These are phyloP conservation scores for Drosophila erecta DNA, from an alignment of 1,140 invertebrate species.

Conservation along the genomic window DNA sequence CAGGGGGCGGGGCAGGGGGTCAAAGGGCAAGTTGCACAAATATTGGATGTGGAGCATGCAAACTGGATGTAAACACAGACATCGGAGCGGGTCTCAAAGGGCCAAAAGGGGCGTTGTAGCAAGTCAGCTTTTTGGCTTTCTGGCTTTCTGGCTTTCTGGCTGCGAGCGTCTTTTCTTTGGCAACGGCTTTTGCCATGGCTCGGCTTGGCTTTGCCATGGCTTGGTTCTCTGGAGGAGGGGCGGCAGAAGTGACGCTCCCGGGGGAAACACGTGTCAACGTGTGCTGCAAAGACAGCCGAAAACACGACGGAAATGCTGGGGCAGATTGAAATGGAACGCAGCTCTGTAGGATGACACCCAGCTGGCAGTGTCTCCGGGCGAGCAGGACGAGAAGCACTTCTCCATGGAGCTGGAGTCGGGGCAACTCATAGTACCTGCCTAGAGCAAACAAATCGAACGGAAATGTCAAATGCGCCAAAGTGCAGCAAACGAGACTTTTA, in stretches of 20 bases:
- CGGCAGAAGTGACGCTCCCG: slow-evolving; percentile 42
- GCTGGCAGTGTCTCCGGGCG: slow-evolving; percentile 37
- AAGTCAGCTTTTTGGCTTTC: slow-evolving; percentile 60
- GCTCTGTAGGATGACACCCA: slow-evolving; percentile 40
- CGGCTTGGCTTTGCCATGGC: not conserved
- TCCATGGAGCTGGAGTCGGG: slow-evolving; percentile 6
- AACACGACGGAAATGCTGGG: slow-evolving; percentile 56
- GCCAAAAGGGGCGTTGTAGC: slow-evolving; percentile 49
- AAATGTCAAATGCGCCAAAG: slow-evolving; percentile 83
- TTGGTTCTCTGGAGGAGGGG: not conserved
- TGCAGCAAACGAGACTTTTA: slow-evolving; percentile 72
- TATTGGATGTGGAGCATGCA: slow-evolving; percentile 63
- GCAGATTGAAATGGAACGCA: slow-evolving; percentile 66
- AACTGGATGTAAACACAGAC: slow-evolving; percentile 69
- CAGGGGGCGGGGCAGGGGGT: slow-evolving; percentile 12
- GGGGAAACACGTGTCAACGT: slow-evolving; percentile 71
- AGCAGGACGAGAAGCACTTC: not conserved
- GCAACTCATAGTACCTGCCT: slow-evolving; percentile 14
- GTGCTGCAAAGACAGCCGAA: slow-evolving; percentile 42
- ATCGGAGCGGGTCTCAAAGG: slow-evolving; percentile 55
- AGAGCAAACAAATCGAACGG: slow-evolving; percentile 82
- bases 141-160: slow-evolving; percentile 50
- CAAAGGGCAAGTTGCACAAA: slow-evolving; percentile 64
- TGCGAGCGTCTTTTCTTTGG: slow-evolving; percentile 51
- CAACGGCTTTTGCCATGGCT: slow-evolving; percentile 19